Conservation (phyloP, 2,113 vertebrate species). For the Panurus biarmicus region DNA sequence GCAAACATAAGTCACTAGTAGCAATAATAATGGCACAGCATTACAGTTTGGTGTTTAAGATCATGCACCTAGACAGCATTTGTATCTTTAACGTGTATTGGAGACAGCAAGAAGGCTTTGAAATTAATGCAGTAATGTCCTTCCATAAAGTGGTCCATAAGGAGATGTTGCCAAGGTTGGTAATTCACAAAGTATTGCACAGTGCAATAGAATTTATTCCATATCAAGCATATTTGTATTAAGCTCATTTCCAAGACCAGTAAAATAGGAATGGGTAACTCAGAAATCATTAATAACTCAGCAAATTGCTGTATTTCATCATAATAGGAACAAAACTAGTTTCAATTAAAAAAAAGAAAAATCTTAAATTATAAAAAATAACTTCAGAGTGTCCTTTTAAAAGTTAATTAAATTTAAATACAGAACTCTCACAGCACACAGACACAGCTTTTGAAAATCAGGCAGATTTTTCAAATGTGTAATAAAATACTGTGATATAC, state of each 20-base stretch:
- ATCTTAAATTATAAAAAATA: conserved; percentile 9
- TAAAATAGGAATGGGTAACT: not conserved
- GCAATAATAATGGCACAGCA: not conserved
- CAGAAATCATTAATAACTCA: not conserved
- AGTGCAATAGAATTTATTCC: not conserved
- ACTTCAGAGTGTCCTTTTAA: not conserved
- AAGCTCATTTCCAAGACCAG: not conserved
- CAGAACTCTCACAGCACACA: not conserved
- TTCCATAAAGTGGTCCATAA: not conserved
- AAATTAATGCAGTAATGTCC: not conserved
- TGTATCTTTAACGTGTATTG: not conserved
- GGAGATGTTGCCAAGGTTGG: not conserved
- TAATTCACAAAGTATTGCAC: not conserved
- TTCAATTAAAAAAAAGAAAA: not conserved
- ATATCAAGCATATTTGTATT: not conserved
- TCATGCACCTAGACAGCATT: not conserved
- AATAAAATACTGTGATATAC: conserved; percentile 28
- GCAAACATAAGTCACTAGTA: not conserved
- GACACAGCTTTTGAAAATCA: conserved; percentile 12
- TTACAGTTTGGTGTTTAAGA: not conserved
- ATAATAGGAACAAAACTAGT: not conserved
- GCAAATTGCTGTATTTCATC: not conserved
- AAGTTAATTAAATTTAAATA: conserved; percentile 37
- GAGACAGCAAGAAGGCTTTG: not conserved
- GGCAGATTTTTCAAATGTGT: conserved; percentile 23